These are phyloP conservation scores for Cebus imitator DNA, from an alignment of 2,113 vertebrate genomes.

Conservation along the genomic window DNA sequence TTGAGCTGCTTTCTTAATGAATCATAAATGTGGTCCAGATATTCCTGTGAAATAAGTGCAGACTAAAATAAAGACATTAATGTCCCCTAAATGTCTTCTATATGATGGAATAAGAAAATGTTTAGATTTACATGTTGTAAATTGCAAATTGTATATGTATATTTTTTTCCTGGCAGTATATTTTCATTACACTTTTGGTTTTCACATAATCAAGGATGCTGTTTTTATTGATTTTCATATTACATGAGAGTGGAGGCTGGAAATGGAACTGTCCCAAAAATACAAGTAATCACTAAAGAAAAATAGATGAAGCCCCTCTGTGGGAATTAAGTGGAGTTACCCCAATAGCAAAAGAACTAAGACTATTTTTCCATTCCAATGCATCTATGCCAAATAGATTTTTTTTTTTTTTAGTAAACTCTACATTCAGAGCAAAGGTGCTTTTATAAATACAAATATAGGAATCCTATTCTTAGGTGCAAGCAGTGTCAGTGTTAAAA, in stretches of 20 bases:
- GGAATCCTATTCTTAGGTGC: not conserved
- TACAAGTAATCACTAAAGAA: not conserved
- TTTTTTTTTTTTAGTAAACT: not conserved
- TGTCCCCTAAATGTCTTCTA: not conserved
- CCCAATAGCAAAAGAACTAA: not conserved
- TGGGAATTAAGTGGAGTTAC: not conserved
- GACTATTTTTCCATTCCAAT: not conserved
- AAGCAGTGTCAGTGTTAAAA: not conserved
- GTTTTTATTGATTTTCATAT: not conserved
- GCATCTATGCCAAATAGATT: not conserved
- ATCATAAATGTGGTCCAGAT: not conserved
- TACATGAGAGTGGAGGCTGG: not conserved
- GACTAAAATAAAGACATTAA: not conserved
- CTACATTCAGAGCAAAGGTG: not conserved
- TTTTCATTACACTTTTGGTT: not conserved
- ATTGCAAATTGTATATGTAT: not conserved
- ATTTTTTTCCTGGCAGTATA: not conserved
- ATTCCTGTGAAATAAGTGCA: not conserved
- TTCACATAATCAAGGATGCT: not conserved
- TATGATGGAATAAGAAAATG: not conserved
- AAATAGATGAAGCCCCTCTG: not conserved
- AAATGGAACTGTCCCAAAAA: not conserved
- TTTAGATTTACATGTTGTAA: not conserved
- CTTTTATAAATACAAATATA: not conserved
- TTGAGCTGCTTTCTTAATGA: not conserved